These are phyloP conservation scores for Drosophila robusta DNA, from an alignment of 2,888 invertebrate species.

Conservation along the genomic window DNA sequence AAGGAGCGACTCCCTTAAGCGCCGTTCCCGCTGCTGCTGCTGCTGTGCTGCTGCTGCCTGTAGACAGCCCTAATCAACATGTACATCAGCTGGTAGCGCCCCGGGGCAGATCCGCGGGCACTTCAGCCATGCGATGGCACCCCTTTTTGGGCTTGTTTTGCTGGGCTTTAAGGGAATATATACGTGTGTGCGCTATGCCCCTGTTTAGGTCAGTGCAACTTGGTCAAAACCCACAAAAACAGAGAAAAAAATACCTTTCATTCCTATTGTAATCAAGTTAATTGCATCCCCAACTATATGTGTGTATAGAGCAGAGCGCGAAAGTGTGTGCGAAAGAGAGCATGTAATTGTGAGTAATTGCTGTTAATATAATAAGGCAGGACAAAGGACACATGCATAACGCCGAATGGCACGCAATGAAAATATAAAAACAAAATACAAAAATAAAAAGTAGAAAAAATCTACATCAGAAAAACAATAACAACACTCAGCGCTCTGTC, in stretches of 20 bases:
- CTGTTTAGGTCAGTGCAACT: conserved; percentile 17
- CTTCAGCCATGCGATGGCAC: conserved; percentile 25
- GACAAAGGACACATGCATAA: conserved; percentile 56
- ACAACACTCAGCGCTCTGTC: conserved; percentile 39
- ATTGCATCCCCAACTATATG: conserved; percentile 53
- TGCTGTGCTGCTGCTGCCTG: conserved; percentile 29
- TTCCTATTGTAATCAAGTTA: conserved; percentile 74
- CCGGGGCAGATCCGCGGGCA: conserved; percentile 9
- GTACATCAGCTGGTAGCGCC: conserved; percentile 33
- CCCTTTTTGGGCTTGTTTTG: conserved; percentile 34
- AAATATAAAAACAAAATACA: conserved; percentile 39
- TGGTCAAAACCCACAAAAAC: conserved; percentile 12
- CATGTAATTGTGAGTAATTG: conserved; percentile 77
- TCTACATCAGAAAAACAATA: conserved; percentile 33
- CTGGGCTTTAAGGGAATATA: not conserved
- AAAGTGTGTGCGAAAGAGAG: conserved; percentile 36
- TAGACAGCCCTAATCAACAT: conserved; percentile 55
- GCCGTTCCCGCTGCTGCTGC: conserved; percentile 8
- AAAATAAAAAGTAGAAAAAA: conserved; percentile 27
- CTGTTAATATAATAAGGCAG: conserved; percentile 71
- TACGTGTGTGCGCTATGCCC: not conserved
- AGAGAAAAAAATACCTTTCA: conserved; percentile 22
- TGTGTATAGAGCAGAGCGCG: conserved; percentile 1
- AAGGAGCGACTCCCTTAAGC: conserved; percentile 29
- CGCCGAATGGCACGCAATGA: conserved; percentile 73